Evolutionary conservation across 2,113 vertebrate species (phyloP).

Genomic region (Phalacrocorax pelagicus): DNA sequence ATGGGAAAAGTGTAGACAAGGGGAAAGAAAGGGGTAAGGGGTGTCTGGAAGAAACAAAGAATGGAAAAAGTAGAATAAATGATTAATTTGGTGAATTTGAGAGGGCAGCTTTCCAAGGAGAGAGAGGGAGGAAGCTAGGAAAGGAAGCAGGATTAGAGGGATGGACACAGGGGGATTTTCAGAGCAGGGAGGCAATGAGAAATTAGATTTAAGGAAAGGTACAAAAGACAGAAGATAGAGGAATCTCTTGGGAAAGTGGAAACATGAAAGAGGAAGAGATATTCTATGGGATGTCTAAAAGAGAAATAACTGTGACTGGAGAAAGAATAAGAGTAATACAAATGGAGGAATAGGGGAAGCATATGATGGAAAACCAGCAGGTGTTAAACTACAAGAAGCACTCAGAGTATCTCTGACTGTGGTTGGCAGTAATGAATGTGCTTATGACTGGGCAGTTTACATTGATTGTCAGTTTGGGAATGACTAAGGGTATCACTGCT

Average conservation of each 20-base stretch:
- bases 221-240: not conserved
- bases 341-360: not conserved
- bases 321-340: not conserved
- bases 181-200: not conserved
- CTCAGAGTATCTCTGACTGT: not conserved
- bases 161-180: not conserved
- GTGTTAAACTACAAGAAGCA: not conserved
- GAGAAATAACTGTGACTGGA: not conserved
- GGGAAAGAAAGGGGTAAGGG: not conserved
- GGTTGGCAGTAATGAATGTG: not conserved
- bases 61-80: not conserved
- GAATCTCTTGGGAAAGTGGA: not conserved
- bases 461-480: not conserved
- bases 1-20: not conserved
- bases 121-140: not conserved
- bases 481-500: not conserved
- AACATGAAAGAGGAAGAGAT: not conserved
- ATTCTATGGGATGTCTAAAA: not conserved
- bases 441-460: not conserved
- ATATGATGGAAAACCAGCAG: not conserved
- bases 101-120: fast-evolving
- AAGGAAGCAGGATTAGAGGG: not conserved
- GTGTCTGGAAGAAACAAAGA: not conserved
- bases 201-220: not conserved
- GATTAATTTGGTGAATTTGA: not conserved